Base-by-base conservation (phyloP, 2,113 vertebrate species). In the Corythaeola cristata region DNA sequence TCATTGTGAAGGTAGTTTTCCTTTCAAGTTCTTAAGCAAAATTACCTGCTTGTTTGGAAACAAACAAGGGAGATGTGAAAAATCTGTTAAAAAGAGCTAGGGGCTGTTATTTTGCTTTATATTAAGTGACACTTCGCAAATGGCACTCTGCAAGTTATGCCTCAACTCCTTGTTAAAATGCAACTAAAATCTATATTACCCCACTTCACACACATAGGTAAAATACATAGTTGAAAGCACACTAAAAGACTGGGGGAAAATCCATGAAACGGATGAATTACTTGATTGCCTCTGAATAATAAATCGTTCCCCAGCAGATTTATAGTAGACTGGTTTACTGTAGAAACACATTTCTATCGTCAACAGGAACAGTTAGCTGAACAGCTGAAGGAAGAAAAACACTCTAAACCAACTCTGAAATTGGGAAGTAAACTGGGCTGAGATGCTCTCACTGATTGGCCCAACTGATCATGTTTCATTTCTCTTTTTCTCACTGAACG, bases 51-150 rank as follows among this genome's bases (percentile, higher is more conserved):
- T 90, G 56, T 82, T 95, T 82, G 68, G 35, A 72, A 94, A 49
- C 55, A 85, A 93, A 76, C 59, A 81, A 76, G 32, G 12, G 15
- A 77, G n/a, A 72, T 12, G 35, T 15, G 44, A 86, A 91, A 93
- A 84, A 91, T 45, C 63, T 49, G 87, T 73, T 45, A 41, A 87
- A 92, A 91, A 93, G 73, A 62, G 73, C 80, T 85, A 78, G 53
- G 32, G 64, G 86, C 69, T 66, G 52, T 91, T 95, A 75, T 69
- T 95, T 91, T 92, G 52, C 18, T 93, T 95, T 75, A 78, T 69
- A 92, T 53, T 94, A 93, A 94, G 58, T 89, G 86, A 87, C 69
- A 93, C 62, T 92, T 96, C 30, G 86, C 90, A 97, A 95, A 94
- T 82, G 69, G 80, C 66, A 92, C 69, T 52, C 86, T 92, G 56